Evolutionary conservation across 2,113 vertebrate species (phyloP).

Genomic region (Hiodon alosoides): DNA sequence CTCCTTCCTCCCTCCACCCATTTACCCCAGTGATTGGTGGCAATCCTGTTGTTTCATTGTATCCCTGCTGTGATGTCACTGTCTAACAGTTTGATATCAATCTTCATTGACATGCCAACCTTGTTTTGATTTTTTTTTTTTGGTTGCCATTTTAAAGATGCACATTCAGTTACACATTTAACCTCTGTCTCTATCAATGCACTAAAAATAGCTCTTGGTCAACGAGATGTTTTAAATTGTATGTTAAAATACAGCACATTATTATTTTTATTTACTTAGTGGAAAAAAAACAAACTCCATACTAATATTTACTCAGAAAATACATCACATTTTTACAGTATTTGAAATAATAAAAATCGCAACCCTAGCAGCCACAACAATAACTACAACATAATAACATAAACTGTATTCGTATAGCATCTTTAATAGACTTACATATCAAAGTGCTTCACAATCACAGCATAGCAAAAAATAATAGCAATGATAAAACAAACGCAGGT

Average conservation of each 20-base stretch:
- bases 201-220: too few relatives aligned
- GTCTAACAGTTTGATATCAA: background rate
- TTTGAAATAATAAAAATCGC: constrained; percentile 2
- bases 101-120: constrained; percentile 10
- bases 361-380: background rate
- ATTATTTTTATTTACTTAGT: too few relatives aligned
- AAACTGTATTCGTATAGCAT: too few relatives aligned
- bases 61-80: constrained; percentile 3
- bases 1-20: background rate
- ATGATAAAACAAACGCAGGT: too few relatives aligned
- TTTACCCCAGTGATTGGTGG: background rate
- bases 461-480: too few relatives aligned
- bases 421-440: too few relatives aligned
- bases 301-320: background rate
- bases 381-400: background rate
- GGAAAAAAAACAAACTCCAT: too few relatives aligned
- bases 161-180: background rate
- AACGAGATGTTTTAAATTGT: too few relatives aligned
- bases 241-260: too few relatives aligned
- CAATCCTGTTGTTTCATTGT: background rate
- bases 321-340: background rate
- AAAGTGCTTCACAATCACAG: too few relatives aligned
- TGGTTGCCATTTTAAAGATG: background rate
- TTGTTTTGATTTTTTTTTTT: background rate
- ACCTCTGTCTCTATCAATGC: background rate